These are phyloP conservation scores for Onthophagus sagittarius DNA, from an alignment of 2,888 invertebrate species.

Conservation along the genomic window DNA sequence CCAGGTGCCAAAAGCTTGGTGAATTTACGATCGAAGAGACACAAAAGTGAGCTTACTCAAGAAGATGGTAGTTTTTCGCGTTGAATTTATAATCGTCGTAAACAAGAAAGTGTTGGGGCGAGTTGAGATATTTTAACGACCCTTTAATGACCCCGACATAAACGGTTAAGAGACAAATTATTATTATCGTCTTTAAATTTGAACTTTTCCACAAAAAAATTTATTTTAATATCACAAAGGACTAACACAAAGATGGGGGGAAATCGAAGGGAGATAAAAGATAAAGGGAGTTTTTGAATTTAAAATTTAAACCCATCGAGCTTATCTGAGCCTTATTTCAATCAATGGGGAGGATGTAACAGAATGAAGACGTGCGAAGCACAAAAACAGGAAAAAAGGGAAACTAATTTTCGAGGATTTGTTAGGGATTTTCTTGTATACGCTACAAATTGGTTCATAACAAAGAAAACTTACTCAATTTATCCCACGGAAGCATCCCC, in stretches of 20 bases:
- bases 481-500: no score
- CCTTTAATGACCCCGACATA: neutral
- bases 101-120: neutral
- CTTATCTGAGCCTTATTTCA: neutral
- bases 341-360: neutral
- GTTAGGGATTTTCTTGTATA: neutral
- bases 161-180: neutral
- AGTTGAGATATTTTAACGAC: conserved; percentile 10
- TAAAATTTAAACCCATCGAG: neutral
- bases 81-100: conserved; percentile 11
- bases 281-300: neutral
- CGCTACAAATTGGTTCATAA: neutral
- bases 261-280: neutral
- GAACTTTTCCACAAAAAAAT: no score
- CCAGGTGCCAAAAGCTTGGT: neutral
- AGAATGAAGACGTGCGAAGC: neutral
- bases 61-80: neutral
- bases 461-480: no score
- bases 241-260: no score
- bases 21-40: neutral
- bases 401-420: neutral
- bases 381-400: neutral
- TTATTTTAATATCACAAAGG: no score
- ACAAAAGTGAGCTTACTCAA: neutral
- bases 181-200: no score